Conservation (phyloP, 2,888 invertebrate genomes). For the Tetranychus truncatus region DNA sequence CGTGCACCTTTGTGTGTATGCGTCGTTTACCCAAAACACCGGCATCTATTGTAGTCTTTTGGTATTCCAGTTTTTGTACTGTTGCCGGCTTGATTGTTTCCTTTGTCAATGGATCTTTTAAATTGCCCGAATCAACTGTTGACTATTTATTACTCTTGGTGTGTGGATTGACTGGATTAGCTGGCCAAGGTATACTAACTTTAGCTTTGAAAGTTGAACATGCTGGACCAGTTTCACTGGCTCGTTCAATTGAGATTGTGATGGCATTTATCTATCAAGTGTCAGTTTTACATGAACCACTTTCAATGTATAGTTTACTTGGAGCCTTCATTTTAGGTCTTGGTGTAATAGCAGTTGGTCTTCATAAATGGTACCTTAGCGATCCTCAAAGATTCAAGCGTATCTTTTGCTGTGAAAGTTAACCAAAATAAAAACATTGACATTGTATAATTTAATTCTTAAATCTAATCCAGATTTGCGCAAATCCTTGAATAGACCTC, state of each 20-base stretch:
- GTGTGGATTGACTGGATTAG: conserved; percentile 14
- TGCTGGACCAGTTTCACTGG: conserved; percentile 75
- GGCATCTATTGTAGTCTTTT: conserved; percentile 8
- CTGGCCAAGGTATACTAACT: conserved; percentile 48
- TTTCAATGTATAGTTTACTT: conserved; percentile 19
- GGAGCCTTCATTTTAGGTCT: conserved; percentile 18
- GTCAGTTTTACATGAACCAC: conserved; percentile 13
- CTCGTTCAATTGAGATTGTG: conserved; percentile 73
- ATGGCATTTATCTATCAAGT: conserved; percentile 73
- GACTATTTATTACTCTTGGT: background rate
- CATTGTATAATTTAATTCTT: too few species aligned
- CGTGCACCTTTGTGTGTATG: background rate
- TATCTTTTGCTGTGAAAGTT: background rate
- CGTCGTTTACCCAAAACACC: conserved; percentile 12
- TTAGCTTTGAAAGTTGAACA: conserved; percentile 70
- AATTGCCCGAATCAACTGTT: background rate
- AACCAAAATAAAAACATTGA: too few species aligned
- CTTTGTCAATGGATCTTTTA: background rate
- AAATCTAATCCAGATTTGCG: too few species aligned
- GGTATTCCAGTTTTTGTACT: conserved; percentile 9
- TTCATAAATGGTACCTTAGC: conserved; percentile 5
- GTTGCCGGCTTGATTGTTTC: conserved; percentile 1
- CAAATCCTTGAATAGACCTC: too few species aligned
- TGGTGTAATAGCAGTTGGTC: background rate
- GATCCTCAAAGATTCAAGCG: background rate